Base-by-base conservation (phyloP, 2,113 vertebrate genomes). In the Vanacampus margaritifer region DNA sequence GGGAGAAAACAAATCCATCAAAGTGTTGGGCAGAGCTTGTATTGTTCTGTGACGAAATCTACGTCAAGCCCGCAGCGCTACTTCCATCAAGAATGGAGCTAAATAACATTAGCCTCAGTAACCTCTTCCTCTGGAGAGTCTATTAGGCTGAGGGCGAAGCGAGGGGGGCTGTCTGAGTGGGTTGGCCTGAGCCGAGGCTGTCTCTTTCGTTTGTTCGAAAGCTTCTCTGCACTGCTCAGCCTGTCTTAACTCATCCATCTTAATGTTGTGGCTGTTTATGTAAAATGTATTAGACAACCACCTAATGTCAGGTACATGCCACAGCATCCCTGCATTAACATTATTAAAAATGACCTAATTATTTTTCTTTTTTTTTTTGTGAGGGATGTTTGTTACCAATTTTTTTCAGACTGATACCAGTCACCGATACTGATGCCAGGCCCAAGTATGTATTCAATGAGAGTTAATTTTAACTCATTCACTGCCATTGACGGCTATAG, bases 191-290 rank as follows among this genome's bases (percentile, higher is more conserved):
- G 70, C 71, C 50, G 72, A 23, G 1, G 76, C 70, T 71, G 77
- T 75, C 60, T 86, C 83, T 64, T 86, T 90, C 89, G 88, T 89
- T 89, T 81, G 79, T 84, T 86, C 87, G 85, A 91, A 91, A 90
- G 88, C 87, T 81, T 87, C 86, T 69, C 26, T 77, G 72, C 63
- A 58, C 75, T 69, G 73, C 53, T 73, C 64, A 64, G 67, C 60
- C 43, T 74, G 65, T 63, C 28, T 36, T 50, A 62, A 50, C 51
- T 39, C 65, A 66, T 61, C 56, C 71, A 54, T 76, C 71, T 65
- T 74, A 13, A 13, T 63, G 23, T 63, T 43, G 32, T 23, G 12
- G 21, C 23, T 24, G 23, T 24, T 53, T 24, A 53, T 53, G 12
- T 53, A 0, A 24, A 54, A 54, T 54, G 12, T 24, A 54, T 26